phyloP scores from a whole-genome alignment of 1,140 invertebrate genomes.

The Magallana ariakensis region DNA sequence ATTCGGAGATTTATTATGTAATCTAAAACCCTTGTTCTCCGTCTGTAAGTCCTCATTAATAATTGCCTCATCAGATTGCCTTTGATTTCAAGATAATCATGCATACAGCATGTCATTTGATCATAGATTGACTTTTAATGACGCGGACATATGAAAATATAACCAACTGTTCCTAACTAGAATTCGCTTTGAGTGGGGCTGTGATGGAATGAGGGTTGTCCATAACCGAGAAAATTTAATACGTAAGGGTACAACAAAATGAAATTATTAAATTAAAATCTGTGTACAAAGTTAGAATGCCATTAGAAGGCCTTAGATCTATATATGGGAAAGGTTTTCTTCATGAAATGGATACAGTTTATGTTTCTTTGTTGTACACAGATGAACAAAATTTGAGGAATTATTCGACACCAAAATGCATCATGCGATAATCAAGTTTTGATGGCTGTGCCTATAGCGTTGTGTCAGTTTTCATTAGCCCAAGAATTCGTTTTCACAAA shows the following conservation, averaged over 20 bases:
- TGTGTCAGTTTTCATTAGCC: conserved; percentile 42
- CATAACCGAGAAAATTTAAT: background rate
- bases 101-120: conserved; percentile 26
- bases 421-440: conserved; percentile 44
- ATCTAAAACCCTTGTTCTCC: conserved; percentile 30
- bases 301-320: background rate
- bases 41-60: conserved; percentile 27
- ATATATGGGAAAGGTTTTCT: conserved; percentile 18
- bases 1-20: conserved; percentile 31
- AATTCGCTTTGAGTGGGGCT: background rate
- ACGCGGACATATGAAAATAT: background rate
- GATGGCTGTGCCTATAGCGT: conserved; percentile 38
- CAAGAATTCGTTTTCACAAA: conserved; percentile 44
- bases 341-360: conserved; percentile 22
- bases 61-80: conserved; percentile 34
- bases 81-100: conserved; percentile 40
- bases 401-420: conserved; percentile 36
- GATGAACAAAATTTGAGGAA: conserved; percentile 17
- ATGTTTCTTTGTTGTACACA: conserved; percentile 18
- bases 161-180: background rate
- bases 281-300: background rate
- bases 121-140: conserved; percentile 34
- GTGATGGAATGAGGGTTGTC: background rate
- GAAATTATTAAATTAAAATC: conserved; percentile 7
- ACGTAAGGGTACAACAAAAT: background rate